Base-by-base conservation (phyloP, 2,888 invertebrate species). In the Odontothrips loti region DNA sequence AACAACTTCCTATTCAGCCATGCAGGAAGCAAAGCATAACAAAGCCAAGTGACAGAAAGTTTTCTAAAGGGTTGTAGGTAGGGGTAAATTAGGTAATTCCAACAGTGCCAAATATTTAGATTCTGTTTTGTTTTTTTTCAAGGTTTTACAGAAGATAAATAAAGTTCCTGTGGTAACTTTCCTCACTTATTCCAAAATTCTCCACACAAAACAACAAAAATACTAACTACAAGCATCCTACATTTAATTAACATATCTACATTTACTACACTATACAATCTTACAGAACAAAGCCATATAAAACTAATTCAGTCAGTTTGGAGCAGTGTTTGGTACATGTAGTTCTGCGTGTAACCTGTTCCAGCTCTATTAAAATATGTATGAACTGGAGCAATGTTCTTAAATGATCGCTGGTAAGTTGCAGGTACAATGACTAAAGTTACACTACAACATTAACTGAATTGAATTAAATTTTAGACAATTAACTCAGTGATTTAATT, bases 11-110 rank as follows among this genome's bases (percentile, higher is more conserved):
- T 75, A 23, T 27, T 27, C 68, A 75, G 68, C 68, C 68, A 75
- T 75, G 68, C 68, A 75, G 23, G 23, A 75, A 12, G 68, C 23
- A 75, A 75, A 75, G 68, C 68, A 75, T 75, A 75, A 75, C 58
- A 75, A 11, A 75, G 68, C 68, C 34, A 43, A 58, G 68, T 12
- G 27, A 75, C 9, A 75, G 23, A 75, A 75, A 75, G 12, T 75
- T n/a, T 75, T 12, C 58, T 43, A 43, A 43, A 43, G 34, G 34
- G 34, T 43, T 43, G 34, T 43, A 43, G 34, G 34, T 43, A 43
- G 6, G 34, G 34, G 34, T 43, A 43, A 58, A 58, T 58, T 15
- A 20, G 17, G 58, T 15, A 58, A 58, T 58, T 6, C 58, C 10
- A 15, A 58, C 17, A 58, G 20, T 58, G 4, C 58, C 11, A 10